Evolutionary conservation across 1,140 invertebrate genomes (phyloP), one percentile per base, ranked within the genome.

Genomic region (Psilanteris sp.): DNA sequence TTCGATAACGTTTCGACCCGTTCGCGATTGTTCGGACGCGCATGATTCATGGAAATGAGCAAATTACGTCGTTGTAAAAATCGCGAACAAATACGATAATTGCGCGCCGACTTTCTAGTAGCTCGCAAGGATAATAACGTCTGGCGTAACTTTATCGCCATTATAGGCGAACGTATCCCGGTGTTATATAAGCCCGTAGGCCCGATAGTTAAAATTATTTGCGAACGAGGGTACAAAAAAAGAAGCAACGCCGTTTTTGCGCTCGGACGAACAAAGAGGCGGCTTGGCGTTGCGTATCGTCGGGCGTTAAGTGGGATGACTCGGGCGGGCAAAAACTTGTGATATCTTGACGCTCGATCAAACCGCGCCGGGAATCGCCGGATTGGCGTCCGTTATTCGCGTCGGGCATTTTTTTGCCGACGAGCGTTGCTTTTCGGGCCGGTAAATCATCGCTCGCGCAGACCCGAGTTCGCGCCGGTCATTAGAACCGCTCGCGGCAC

Each of bases 1-100:
- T 31, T 48, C 34, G 44, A n/a, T 14, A 10, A 20, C 2, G 27
- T 7, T 8, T 52, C 24, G 31, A 41, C 36, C 50, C 41, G 44
- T 61, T 48, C 48, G 48, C 16, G 57, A 48, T 29, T 48, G 34
- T 48, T 62, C 29, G 7, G 57, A 39, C 43, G 34, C 16, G 22
- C 10, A 8, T 62, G 57, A 62, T 48, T 62, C 41, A 62, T 62
- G 57, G 32, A 29, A 48, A 39, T 20, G 10, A 20, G 32, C 26
- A 61, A 61, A 61, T 61, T 37, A 29, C 22, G 22, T 15, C 18
- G 43, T 6, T 14, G 6, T 48, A 62, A 62, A 62, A 50, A 41
- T 29, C n/a, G 18, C 8, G 24, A 41, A 41, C 59, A 62, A 62
- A 62, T 62, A 50, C 50, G 34, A 62, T 43, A 55, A 55, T 55